Base-by-base conservation (phyloP, 2,888 invertebrate genomes). In the Argyra leucocephala region DNA sequence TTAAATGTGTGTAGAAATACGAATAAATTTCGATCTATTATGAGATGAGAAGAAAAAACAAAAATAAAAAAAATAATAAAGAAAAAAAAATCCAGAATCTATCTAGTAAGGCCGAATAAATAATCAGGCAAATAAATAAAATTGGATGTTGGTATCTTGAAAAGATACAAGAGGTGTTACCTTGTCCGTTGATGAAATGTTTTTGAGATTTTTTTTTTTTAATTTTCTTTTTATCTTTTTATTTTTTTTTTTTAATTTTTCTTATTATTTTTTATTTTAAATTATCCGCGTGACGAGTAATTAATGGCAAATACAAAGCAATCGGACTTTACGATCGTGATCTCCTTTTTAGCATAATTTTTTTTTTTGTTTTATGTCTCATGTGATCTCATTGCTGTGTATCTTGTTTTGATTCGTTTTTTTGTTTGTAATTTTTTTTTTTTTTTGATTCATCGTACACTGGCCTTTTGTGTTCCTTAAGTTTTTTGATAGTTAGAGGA, bases 211-310 rank as follows among this genome's bases (percentile, higher is more conserved):
- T 48, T 48, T 48, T 37, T 37, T 37, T 37, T 37, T 26, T 37
- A 18, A 18, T 48, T 48, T 9, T 9, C 1, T 18, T 48, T 48
- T 48, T 15, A 18, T 31, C 5, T 31, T 31, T 31, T 31, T 31
- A 31, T 31, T 26, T 37, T 48, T 48, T 48, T 48, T 9, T 9
- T 6, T 18, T 48, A 18, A 18, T 48, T 48, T 15, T 48, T 31
- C 5, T 31, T 31, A 7, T 31, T 31, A 31, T 31, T 31, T 31
- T 7, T 31, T 31, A 7, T 31, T 31, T 31, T 7, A 48, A 48
- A 48, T 48, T 48, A 48, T 48, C 48, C 48, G 48, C 48, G 48
- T 48, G 48, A 48, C 48, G 48, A 48, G 48, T 48, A 48, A 48
- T 48, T 48, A 48, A 48, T 48, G 48, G 48, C 48, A 48, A 48